A percentile compares a stretch with the other conserved stretches of the same genome.
phyloP scores from a whole-genome alignment of 2,888 invertebrate genomes.

The Lypha dubia region DNA sequence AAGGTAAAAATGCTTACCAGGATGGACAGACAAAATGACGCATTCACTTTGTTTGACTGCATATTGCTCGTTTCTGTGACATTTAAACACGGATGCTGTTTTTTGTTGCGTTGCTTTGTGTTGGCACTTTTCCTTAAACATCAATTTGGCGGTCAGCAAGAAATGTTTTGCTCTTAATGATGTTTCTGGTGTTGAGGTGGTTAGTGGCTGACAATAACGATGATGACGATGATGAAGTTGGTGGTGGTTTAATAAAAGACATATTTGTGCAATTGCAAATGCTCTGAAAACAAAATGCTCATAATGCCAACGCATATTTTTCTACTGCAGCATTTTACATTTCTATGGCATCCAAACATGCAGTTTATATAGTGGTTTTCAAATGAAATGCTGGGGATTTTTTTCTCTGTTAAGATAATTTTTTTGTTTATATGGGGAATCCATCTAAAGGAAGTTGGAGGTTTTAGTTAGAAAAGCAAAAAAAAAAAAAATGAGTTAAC shows the following conservation, averaged over 20 bases:
- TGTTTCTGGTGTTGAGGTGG: conserved; percentile 17
- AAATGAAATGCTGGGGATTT: conserved; percentile 43
- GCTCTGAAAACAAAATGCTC: conserved; percentile 47
- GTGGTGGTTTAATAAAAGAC: conserved; percentile 22
- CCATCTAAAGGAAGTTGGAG: conserved; percentile 72
- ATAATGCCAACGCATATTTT: conserved; percentile 61
- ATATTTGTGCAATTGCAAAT: conserved; percentile 44
- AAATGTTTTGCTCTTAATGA: conserved; percentile 40
- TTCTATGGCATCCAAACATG: conserved; percentile 69
- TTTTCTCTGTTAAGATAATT: conserved; percentile 24
- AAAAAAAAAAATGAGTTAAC: neutral
- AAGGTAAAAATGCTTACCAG: conserved; percentile 33
- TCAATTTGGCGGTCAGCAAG: conserved; percentile 62
- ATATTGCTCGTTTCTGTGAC: conserved; percentile 3
- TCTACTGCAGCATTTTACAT: conserved; percentile 58
- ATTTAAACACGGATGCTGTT: conserved; percentile 64
- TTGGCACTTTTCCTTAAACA: conserved; percentile 66
- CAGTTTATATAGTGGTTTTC: conserved; percentile 57
- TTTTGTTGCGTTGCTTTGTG: conserved; percentile 28
- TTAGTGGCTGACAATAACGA: conserved; percentile 36
- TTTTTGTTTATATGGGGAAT: conserved; percentile 59
- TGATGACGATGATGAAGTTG: conserved; percentile 41
- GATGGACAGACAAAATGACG: conserved; percentile 37
- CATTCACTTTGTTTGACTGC: conserved; percentile 1
- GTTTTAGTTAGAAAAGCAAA: conserved; percentile 50